Base-by-base conservation (phyloP, 2,888 invertebrate species). In the Sphinx pinastri region DNA sequence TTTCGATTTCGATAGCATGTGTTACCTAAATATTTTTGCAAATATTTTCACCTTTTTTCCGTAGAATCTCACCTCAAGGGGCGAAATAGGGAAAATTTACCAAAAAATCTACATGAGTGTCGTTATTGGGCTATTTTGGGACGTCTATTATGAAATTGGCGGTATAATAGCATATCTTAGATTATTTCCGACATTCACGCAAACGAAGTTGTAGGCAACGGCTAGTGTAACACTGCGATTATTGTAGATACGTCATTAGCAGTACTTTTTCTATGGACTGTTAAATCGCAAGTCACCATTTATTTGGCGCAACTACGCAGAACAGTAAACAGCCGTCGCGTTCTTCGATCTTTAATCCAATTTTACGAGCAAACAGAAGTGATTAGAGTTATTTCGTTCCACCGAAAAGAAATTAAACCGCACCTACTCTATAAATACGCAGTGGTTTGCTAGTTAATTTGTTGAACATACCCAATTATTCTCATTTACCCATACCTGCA, bases 331-430 rank as follows among this genome's bases (percentile, higher is more conserved):
- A 63, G 60, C 14, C 16, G 63, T 19, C 19, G 63, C 63, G 19
- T 63, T 63, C 19, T 63, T 19, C 19, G 47, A 49, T 49, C 16
- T 63, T 47, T 49, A 49, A 60, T 66, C 68, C 67, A 70, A 54
- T 71, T 69, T 71, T 77, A 72, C 68, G 71, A 76, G 74, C 52
- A 16, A 51, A 60, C 69, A 72, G 69, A 68, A 75, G 71, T 49
- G 63, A 57, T 60, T n/a, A 25, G 68, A 25, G 54, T 69, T 71
- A 71, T 73, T 49, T 19, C 12, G 19, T 16, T 60, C 8, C 60
- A 45, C 38, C 12, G 10, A 60, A 60, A 60, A 60, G 14, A 38
- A 14, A 59, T 59, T 45, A 60, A 16, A 60, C 10, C n/a, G n/a
- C 60, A 38, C 8, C n/a, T 14, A 57, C 25, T 25, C 25, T 19